These are phyloP conservation scores for Lampris incognitus DNA, from an alignment of 2,113 vertebrate genomes.

Conservation along the genomic window DNA sequence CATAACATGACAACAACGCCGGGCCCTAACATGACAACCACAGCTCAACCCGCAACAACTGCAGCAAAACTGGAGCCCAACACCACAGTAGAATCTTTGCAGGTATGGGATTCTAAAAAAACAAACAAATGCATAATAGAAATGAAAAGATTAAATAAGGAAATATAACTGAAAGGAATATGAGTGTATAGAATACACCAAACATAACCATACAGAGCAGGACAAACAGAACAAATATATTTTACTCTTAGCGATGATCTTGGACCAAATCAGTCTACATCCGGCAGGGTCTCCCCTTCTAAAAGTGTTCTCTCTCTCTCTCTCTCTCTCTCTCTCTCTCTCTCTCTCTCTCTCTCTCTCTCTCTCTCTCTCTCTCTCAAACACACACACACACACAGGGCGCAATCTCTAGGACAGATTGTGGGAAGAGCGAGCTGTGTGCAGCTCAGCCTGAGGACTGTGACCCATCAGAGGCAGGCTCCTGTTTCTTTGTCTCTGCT, in stretches of 20 bases:
- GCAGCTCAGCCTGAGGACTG: slow-evolving; percentile 29
- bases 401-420: fast-evolving
- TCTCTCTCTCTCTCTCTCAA: background rate
- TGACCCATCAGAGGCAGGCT: background rate
- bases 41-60: background rate
- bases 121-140: background rate
- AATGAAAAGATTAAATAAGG: background rate
- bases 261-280: background rate
- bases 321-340: background rate
- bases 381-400: slow-evolving; percentile 42
- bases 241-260: background rate
- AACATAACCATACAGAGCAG: background rate
- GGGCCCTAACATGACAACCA: background rate
- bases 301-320: background rate
- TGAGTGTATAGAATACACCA: background rate
- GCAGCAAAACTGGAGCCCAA: slow-evolving; percentile 1
- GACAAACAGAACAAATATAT: too few species aligned
- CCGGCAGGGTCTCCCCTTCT: background rate
- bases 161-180: background rate
- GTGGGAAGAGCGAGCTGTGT: slow-evolving; percentile 36
- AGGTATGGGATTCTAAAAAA: slow-evolving; percentile 19
- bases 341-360: too few species aligned
- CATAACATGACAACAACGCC: background rate
- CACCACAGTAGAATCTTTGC: background rate
- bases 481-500: slow-evolving; percentile 53